phyloP scores from a whole-genome alignment of 2,113 vertebrate species.

The Amblyopsis rosae region DNA sequence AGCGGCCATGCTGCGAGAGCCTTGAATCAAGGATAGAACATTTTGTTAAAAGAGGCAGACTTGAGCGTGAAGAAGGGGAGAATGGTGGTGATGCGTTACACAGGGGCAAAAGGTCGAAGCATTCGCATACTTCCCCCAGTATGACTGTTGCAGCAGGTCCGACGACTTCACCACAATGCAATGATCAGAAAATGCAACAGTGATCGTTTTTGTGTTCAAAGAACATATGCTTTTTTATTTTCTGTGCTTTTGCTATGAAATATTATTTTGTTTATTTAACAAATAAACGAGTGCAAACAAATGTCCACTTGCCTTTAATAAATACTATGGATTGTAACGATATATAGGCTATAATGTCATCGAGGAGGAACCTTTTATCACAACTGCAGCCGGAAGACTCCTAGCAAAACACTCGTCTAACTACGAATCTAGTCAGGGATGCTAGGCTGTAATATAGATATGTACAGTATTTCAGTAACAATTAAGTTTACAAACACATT shows the following conservation, averaged over 20 bases:
- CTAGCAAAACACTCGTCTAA: slow-evolving; percentile 9
- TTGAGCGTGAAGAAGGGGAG: slow-evolving; percentile 75
- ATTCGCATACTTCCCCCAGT: slow-evolving; percentile 38
- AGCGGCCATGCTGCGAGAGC: slow-evolving; percentile 87
- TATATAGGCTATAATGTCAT: background rate
- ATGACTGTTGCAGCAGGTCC: background rate
- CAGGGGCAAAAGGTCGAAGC: slow-evolving; percentile 59
- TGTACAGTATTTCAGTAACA: no score
- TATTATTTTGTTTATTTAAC: background rate
- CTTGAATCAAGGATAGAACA: slow-evolving; percentile 89
- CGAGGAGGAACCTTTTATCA: slow-evolving; percentile 34
- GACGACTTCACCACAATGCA: slow-evolving; percentile 1
- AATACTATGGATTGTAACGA: no score
- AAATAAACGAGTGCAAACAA: background rate
- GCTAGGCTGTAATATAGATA: background rate
- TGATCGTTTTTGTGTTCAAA: background rate
- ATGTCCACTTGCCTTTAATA: background rate
- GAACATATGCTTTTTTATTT: no score
- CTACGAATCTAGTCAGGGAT: slow-evolving; percentile 20
- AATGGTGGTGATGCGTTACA: slow-evolving; percentile 58
- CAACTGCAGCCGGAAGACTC: slow-evolving; percentile 3
- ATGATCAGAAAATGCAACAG: slow-evolving; percentile 12
- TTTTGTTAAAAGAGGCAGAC: slow-evolving; percentile 85
- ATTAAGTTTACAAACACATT: background rate
- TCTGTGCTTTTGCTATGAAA: background rate